phyloP scores from a whole-genome alignment of 2,113 vertebrate species.

The Bubalus kerabau region DNA sequence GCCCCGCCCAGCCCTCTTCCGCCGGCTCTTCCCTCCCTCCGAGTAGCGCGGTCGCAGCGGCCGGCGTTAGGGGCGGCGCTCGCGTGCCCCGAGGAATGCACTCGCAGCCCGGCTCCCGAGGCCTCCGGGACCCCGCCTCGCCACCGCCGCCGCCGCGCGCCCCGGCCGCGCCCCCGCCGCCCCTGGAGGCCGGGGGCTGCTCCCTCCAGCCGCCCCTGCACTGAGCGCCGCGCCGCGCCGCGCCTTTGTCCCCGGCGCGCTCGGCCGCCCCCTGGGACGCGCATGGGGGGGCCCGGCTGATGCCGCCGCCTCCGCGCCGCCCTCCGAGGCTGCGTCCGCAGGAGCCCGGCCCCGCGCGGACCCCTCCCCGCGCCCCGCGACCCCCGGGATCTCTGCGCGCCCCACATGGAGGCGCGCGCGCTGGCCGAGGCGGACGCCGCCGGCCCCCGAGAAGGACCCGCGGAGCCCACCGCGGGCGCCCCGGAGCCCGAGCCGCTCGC shows the following conservation, averaged over 20 bases:
- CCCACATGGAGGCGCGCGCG: constrained; percentile 17
- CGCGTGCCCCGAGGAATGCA: not conserved
- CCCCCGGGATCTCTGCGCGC: not conserved
- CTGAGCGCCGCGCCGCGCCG: not conserved
- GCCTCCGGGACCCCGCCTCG: not conserved
- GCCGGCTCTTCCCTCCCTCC: not conserved
- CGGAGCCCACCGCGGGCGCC: constrained; percentile 35
- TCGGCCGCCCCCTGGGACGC: not conserved
- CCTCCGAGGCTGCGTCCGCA: constrained; percentile 15
- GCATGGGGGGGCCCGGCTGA: not conserved
- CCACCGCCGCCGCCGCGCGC: too few relatives aligned
- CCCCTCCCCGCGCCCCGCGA: not conserved
- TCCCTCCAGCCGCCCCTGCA: not conserved
- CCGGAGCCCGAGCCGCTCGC: constrained; percentile 55
- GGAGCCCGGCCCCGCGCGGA: not conserved
- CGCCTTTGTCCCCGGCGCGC: constrained; percentile 35
- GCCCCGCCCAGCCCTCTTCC: constrained; percentile 35
- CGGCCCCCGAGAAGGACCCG: not conserved
- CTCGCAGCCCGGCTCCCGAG: not conserved
- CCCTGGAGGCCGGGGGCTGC: not conserved
- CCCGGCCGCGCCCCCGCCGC: not conserved
- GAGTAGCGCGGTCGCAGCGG: not conserved
- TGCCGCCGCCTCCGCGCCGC: constrained; percentile 9
- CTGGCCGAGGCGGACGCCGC: not conserved
- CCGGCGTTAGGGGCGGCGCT: too few relatives aligned